A percentile compares a stretch with the other conserved stretches of the same genome.
phyloP scores from a whole-genome alignment of 2,113 vertebrate species.

The Sprattus sprattus region DNA sequence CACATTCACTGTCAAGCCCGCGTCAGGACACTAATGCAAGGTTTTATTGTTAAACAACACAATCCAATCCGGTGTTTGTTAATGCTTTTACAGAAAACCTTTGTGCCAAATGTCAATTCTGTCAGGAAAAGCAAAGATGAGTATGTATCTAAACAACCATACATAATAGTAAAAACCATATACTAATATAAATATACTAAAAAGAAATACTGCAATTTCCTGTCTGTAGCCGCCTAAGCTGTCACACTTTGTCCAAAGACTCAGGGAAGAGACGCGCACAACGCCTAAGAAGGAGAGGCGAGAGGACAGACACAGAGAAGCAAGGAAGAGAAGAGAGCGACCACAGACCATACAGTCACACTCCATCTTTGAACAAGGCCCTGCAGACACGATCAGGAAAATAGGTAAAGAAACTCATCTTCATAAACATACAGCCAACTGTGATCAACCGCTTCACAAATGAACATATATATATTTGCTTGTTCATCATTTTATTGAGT shows the following conservation, averaged over 20 bases:
- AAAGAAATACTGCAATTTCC: neutral
- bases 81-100: slow-evolving; percentile 63
- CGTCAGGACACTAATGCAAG: too few relatives aligned
- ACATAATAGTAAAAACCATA: neutral
- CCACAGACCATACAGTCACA: slow-evolving; percentile 73
- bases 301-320: slow-evolving; percentile 63
- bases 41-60: neutral
- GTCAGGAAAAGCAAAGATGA: slow-evolving; percentile 73
- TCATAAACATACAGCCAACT: neutral
- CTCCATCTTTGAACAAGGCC: slow-evolving; percentile 77
- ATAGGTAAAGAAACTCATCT: slow-evolving; percentile 52
- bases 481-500: too few relatives aligned
- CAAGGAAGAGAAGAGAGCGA: slow-evolving; percentile 61
- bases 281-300: slow-evolving; percentile 62
- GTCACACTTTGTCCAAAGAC: slow-evolving; percentile 40
- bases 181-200: too few relatives aligned
- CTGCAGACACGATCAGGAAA: slow-evolving; percentile 64
- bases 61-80: slow-evolving; percentile 10
- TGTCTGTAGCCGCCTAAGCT: neutral
- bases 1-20: too few relatives aligned
- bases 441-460: neutral
- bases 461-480: neutral
- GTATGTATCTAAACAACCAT: slow-evolving; percentile 56
- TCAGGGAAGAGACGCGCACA: slow-evolving; percentile 52
- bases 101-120: slow-evolving; percentile 71